A percentile compares a stretch with the other conserved stretches of the same genome.
These are phyloP conservation scores for Drosophila leontia DNA, from an alignment of 1,140 invertebrate species.

Conservation along the genomic window DNA sequence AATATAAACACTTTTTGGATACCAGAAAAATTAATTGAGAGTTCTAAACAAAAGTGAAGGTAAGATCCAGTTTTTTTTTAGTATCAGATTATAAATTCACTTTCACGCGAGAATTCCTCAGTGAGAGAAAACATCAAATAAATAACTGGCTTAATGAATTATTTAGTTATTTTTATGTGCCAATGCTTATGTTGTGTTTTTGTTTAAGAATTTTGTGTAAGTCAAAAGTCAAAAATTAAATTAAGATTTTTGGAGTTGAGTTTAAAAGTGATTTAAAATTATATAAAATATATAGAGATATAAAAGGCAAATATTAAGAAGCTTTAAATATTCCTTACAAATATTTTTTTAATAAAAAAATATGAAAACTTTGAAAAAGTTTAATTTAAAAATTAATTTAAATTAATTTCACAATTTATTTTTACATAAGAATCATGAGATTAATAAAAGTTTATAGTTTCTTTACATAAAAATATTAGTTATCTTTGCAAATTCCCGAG, in stretches of 20 bases:
- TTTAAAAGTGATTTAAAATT: not conserved
- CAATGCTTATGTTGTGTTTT: constrained; percentile 5
- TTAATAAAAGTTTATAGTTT: too few species aligned
- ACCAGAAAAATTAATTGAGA: constrained; percentile 16
- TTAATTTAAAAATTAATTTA: too few species aligned
- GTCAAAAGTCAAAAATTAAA: not conserved
- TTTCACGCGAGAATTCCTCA: constrained; percentile 16
- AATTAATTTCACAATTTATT: too few species aligned
- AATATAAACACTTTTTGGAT: constrained; percentile 33
- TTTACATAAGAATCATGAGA: too few species aligned
- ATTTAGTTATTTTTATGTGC: constrained; percentile 19
- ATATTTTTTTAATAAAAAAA: too few species aligned
- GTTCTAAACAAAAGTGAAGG: constrained; percentile 41
- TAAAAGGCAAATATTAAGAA: not conserved
- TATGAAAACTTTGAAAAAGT: too few species aligned
- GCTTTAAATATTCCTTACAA: too few species aligned
- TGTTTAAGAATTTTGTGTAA: not conserved
- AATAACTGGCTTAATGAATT: constrained; percentile 14
- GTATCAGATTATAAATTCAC: constrained; percentile 18
- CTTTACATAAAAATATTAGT: not conserved
- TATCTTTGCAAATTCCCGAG: not conserved
- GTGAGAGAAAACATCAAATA: constrained; percentile 21
- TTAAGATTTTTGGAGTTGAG: not conserved
- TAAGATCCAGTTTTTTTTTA: constrained; percentile 34
- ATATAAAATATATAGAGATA: not conserved